Conservation (phyloP, 2,113 vertebrate genomes). For the Pedionomus torquatus region DNA sequence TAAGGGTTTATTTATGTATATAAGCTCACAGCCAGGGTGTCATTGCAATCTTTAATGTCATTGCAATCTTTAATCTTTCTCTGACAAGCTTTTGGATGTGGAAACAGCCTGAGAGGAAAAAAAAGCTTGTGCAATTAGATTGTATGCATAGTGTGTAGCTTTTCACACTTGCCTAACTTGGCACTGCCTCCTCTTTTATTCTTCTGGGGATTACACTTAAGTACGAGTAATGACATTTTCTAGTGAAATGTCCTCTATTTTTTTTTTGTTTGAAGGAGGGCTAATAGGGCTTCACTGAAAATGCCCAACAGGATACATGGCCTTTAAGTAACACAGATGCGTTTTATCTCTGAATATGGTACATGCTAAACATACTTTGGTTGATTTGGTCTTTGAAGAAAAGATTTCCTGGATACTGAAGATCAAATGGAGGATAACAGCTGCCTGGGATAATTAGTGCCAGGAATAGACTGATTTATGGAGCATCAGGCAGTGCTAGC, state of each 20-base stretch:
- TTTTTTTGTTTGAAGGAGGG: not conserved
- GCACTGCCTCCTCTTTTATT: not conserved
- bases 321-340: constrained; percentile 3
- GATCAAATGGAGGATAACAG: constrained; percentile 41
- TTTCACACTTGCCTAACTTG: not conserved
- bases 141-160: not conserved
- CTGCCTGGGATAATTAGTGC: constrained; percentile 53
- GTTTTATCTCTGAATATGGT: constrained; percentile 16
- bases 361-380: not conserved
- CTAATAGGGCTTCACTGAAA: not conserved
- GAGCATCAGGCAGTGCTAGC: constrained; percentile 24
- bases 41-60: not conserved
- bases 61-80: not conserved
- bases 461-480: constrained; percentile 55
- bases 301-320: not conserved
- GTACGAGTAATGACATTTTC: not conserved
- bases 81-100: not conserved
- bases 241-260: not conserved
- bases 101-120: not conserved
- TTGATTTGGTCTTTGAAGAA: constrained; percentile 33
- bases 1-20: not conserved
- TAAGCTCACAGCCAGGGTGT: not conserved
- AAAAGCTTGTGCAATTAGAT: not conserved
- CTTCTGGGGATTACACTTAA: not conserved
- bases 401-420: constrained; percentile 47